These are phyloP conservation scores for Anthophora plumipes DNA, from an alignment of 2,888 invertebrate species.

Conservation along the genomic window DNA sequence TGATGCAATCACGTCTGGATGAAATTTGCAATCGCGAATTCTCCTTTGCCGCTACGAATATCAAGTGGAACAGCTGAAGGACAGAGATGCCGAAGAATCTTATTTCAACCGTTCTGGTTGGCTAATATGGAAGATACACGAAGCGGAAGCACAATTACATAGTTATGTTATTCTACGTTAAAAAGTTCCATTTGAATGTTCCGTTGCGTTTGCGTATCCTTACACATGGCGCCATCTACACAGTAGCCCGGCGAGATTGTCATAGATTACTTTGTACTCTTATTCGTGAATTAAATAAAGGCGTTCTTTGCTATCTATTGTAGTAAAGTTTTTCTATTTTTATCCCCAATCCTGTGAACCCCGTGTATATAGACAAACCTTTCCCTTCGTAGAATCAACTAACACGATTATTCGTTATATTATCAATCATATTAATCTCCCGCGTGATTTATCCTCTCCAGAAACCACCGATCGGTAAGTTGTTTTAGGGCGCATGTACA, in stretches of 20 bases:
- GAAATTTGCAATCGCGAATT: background rate
- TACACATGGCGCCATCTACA: conserved; percentile 1
- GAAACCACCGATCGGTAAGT: background rate
- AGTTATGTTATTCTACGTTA: background rate
- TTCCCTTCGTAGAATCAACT: background rate
- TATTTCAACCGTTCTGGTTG: background rate
- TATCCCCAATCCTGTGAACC: too few relatives aligned
- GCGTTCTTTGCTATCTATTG: too few relatives aligned
- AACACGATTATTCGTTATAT: background rate
- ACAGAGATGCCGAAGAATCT: too few relatives aligned
- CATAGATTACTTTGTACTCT: too few relatives aligned
- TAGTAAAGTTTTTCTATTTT: too few relatives aligned
- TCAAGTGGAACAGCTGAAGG: background rate
- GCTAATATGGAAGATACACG: too few relatives aligned
- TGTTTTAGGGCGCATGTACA: background rate
- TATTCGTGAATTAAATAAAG: background rate
- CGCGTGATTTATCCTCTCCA: background rate
- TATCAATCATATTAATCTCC: background rate
- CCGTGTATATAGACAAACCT: too few relatives aligned
- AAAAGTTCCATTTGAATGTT: background rate
- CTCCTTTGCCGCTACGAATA: background rate
- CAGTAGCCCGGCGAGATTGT: background rate
- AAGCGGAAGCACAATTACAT: too few relatives aligned
- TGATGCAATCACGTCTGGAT: background rate
- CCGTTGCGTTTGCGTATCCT: too few relatives aligned